Conservation (phyloP, 2,797 vertebrate genomes). For the Hippocampus kuda region DNA sequence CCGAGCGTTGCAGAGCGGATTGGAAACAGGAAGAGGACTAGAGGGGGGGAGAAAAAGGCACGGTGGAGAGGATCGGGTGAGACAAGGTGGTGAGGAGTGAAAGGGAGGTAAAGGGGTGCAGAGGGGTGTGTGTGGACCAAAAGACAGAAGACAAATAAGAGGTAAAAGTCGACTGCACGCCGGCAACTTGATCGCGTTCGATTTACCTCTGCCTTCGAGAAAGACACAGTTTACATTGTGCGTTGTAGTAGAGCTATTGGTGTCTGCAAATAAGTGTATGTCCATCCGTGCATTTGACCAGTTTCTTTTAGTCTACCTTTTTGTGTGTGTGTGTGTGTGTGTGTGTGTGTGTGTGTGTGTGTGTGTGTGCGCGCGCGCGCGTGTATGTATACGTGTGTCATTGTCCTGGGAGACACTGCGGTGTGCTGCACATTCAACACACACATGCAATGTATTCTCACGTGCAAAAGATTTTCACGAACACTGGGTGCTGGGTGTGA, state of each 20-base stretch:
- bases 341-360: constrained; percentile 11
- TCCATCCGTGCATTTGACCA: not conserved
- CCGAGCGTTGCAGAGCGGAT: constrained; percentile 58
- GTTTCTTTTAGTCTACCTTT: not conserved
- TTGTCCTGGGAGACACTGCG: constrained; percentile 42
- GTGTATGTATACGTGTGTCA: constrained; percentile 20
- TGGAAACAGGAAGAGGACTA: constrained; percentile 66
- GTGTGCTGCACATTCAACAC: constrained; percentile 49
- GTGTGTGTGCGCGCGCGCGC: constrained; percentile 1
- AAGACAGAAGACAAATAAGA: constrained; percentile 33
- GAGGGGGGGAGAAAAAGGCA: constrained; percentile 49
- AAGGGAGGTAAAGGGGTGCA: constrained; percentile 57
- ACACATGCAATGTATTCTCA: constrained; percentile 19
- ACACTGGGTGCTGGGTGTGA: not conserved
- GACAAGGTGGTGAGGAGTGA: constrained; percentile 40
- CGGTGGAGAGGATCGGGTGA: constrained; percentile 40
- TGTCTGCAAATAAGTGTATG: not conserved
- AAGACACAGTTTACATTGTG: not conserved
- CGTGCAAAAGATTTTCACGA: not conserved
- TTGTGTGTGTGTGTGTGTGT: not conserved
- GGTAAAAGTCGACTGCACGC: constrained; percentile 37
- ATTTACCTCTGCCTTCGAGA: not conserved
- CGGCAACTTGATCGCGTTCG: not conserved
- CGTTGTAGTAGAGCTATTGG: not conserved
- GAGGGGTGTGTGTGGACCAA: constrained; percentile 45